phyloP scores from a whole-genome alignment of 2,888 invertebrate species.

The Neelides folsomi region DNA sequence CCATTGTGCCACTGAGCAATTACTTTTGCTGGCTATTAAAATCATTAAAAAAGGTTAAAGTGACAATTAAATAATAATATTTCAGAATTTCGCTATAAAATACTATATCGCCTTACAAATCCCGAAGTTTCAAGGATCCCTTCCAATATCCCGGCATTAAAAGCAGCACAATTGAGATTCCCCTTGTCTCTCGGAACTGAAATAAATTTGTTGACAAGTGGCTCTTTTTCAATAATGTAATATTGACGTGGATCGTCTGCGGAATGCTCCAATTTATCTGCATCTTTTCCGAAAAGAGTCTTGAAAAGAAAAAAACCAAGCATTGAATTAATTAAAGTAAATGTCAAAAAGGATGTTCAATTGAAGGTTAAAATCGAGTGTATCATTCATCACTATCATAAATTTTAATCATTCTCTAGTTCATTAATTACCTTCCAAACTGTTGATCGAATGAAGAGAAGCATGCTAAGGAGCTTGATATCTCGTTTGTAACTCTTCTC shows the following conservation, averaged over 20 bases:
- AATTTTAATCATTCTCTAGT: no score
- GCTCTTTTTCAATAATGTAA: conserved; percentile 96
- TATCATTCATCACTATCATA: no score
- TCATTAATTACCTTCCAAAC: conserved; percentile 76
- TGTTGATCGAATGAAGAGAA: conserved; percentile 88
- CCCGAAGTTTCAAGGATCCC: conserved; percentile 86
- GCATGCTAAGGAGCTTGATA: conserved; percentile 82
- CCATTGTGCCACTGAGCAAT: conserved; percentile 99
- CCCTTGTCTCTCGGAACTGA: conserved; percentile 97
- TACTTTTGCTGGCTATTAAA: conserved; percentile 85
- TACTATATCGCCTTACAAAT: conserved; percentile 60
- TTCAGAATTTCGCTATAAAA: conserved; percentile 1
- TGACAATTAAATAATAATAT: conserved; percentile 5
- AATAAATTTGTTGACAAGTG: conserved; percentile 89
- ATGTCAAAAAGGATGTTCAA: no score
- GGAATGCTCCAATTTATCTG: conserved; percentile 94
- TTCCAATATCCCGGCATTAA: conserved; percentile 94
- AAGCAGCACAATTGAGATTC: conserved; percentile 94
- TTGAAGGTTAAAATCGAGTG: no score
- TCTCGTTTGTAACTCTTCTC: conserved; percentile 90
- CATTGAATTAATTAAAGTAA: conserved; percentile 1
- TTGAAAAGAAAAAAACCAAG: conserved; percentile 35
- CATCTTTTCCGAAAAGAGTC: conserved; percentile 93
- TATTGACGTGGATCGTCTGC: conserved; percentile 97
- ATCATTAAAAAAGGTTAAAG: not conserved